Conservation (phyloP, 2,113 vertebrate species). For the Eublepharis macularius region DNA sequence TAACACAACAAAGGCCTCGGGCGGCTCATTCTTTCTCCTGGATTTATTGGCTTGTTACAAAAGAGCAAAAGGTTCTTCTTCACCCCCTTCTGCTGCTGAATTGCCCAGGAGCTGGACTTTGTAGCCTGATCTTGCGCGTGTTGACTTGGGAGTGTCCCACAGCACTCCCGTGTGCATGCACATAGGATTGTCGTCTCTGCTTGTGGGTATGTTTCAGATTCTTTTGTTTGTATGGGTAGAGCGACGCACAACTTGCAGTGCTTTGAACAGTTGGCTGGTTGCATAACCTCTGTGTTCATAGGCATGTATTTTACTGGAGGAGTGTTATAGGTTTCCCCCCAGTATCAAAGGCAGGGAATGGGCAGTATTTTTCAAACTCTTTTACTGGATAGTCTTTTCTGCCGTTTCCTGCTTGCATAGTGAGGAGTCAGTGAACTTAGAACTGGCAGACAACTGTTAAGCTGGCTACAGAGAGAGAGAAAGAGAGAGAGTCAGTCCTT, state of each 20-base stretch:
- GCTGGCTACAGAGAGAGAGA: background rate
- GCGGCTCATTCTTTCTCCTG: background rate
- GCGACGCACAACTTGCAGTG: background rate
- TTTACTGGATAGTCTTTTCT: background rate
- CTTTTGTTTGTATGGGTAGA: background rate
- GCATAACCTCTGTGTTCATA: background rate
- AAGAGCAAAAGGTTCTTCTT: background rate
- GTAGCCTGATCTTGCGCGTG: background rate
- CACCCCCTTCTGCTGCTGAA: background rate
- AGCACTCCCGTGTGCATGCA: background rate
- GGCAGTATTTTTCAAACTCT: background rate
- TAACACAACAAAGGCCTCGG: accelerated
- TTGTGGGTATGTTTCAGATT: background rate
- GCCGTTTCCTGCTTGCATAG: background rate
- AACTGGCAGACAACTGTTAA: background rate
- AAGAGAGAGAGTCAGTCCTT: too few species aligned
- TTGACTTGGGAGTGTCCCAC: background rate
- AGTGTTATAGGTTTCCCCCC: background rate
- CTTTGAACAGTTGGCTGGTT: background rate
- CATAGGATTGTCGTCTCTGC: background rate
- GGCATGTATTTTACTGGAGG: background rate
- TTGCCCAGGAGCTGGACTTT: background rate
- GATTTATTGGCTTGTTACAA: background rate
- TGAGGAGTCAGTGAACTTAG: background rate
- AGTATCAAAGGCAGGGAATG: background rate